Base-by-base conservation (phyloP, 1,140 invertebrate genomes). In the Nylanderia fulva region DNA sequence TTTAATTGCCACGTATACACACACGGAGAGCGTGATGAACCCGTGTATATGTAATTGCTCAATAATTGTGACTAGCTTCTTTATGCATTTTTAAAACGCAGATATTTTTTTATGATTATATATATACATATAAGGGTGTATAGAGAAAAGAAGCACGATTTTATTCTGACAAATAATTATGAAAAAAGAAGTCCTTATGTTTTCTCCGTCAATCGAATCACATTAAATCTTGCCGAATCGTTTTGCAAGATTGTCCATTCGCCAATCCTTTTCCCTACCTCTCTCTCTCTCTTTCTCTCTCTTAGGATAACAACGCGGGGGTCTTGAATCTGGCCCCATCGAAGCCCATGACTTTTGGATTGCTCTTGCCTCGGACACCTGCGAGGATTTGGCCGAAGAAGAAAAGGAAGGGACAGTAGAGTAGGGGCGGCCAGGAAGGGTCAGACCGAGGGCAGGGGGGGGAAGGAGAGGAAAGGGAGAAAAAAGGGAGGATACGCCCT, bases 341-440 rank as follows among this genome's bases (percentile, higher is more conserved):
- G 33, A 54, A 68, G 83, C 60, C 45, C 84, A 64, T 82, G 39
- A 88, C 86, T 77, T 91, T 89, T 87, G 85, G 90, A 71, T 84
- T 87, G 60, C 89, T 86, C 89, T 75, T 29, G 66, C 36, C 68
- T 85, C 69, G 88, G 90, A 91, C 93, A 93, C 92, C 93, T 93
- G 92, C 92, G 85, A 90, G 87, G 84, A 91, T 90, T 76, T 83
- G n/a, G 27, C 58, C 45, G n/a, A 58, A 72, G 77, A 69, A 61
- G 74, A 88, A 86, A 88, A 87, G 58, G n/a, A n/a, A 87, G 76
- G 64, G 64, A 56, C 8, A 1, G 29, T 42, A n/a, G n/a, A n/a
- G 75, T 45, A 42, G 24, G 45, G 74, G 24, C 66, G 42, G 58
- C 27, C 33, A 60, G 27, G 39, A 39, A 48, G 68, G 39, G 45